phyloP scores from a whole-genome alignment of 2,888 invertebrate species.

The Buathra laborator region DNA sequence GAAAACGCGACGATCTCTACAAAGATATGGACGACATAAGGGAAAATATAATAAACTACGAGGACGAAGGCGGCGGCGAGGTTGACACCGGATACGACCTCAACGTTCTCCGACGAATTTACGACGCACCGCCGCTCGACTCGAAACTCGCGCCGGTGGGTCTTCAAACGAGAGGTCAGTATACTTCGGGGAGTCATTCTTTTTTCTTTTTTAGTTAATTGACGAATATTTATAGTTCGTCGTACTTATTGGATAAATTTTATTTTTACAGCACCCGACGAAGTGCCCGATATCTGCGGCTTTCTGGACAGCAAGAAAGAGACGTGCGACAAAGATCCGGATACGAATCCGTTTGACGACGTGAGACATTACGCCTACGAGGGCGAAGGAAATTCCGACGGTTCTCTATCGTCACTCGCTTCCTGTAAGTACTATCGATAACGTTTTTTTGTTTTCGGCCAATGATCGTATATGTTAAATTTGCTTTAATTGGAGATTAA shows the following conservation, averaged over 20 bases:
- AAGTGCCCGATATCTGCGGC: conserved; percentile 94
- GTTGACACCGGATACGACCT: conserved; percentile 97
- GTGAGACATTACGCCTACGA: conserved; percentile 99
- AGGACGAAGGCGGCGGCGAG: conserved; percentile 99
- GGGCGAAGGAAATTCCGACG: conserved; percentile 96
- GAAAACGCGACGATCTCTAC: conserved; percentile 94
- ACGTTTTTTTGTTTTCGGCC: background rate
- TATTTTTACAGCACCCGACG: conserved; percentile 85
- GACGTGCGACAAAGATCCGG: conserved; percentile 95
- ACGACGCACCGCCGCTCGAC: conserved; percentile 87
- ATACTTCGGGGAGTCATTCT: background rate
- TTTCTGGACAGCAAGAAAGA: conserved; percentile 96
- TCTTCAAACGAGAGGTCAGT: conserved; percentile 86
- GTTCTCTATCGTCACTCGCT: conserved; percentile 96
- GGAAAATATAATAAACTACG: conserved; percentile 98
- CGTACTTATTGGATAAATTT: background rate
- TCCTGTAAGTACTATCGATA: conserved; percentile 88
- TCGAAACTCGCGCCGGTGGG: conserved; percentile 85
- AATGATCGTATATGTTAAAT: background rate
- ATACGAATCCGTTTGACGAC: conserved; percentile 97
- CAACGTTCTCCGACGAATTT: conserved; percentile 90
- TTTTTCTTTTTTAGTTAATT: background rate
- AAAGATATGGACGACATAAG: conserved; percentile 98
- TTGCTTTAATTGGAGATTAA: conserved; percentile 25
- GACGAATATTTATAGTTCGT: background rate